Percentiles rank a stretch among this genome's conserved stretches.
Evolutionary conservation across 2,113 vertebrate genomes (phyloP).

Genomic region (Apaloderma vittatum): DNA sequence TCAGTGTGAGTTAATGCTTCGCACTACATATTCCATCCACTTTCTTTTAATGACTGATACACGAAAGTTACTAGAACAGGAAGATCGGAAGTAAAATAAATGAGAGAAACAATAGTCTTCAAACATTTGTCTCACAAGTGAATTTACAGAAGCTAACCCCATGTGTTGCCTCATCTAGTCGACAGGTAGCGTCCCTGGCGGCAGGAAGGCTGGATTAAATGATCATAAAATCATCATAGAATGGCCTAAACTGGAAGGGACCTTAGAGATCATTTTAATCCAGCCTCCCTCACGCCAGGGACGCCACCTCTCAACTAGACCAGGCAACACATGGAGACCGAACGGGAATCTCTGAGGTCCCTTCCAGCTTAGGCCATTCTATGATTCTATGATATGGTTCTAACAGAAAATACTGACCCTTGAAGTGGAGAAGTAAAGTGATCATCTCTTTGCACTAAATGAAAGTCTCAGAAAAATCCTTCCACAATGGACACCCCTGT

Average conservation of each 20-base stretch:
- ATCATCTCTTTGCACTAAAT: background rate
- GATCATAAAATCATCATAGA: no score
- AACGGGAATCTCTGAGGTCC: no score
- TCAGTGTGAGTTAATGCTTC: background rate
- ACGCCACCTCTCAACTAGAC: no score
- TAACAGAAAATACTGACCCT: background rate
- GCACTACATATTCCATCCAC: background rate
- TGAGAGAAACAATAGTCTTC: background rate
- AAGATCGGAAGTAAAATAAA: background rate
- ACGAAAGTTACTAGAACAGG: background rate
- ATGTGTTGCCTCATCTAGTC: no score
- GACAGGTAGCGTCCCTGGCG: no score
- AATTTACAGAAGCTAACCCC: background rate
- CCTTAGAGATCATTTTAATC: no score
- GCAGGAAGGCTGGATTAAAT: no score
- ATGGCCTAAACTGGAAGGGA: no score
- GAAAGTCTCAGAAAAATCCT: background rate
- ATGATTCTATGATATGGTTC: no score
- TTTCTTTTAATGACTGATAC: background rate
- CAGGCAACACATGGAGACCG: no score
- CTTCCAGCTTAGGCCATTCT: no score
- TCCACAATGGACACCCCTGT: fast-evolving
- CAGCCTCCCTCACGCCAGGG: no score
- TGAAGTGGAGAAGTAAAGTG: background rate
- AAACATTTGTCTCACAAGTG: background rate